These are phyloP conservation scores for Globicephala melas DNA, from an alignment of 2,113 vertebrate species.

Conservation along the genomic window DNA sequence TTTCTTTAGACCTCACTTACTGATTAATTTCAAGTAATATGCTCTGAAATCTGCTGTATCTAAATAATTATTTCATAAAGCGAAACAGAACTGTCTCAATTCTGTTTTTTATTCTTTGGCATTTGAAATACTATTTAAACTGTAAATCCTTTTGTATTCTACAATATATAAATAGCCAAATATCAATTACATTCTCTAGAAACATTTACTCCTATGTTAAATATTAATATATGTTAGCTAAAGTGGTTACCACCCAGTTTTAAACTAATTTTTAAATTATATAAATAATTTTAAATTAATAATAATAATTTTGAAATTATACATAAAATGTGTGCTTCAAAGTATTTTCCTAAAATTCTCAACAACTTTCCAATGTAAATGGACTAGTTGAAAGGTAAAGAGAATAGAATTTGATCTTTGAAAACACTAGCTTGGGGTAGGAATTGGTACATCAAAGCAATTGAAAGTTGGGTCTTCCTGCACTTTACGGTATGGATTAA, in stretches of 20 bases:
- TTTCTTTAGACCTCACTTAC: neutral
- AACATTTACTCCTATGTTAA: neutral
- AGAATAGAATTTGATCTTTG: neutral
- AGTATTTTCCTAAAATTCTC: neutral
- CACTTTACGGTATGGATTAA: neutral
- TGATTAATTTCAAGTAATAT: neutral
- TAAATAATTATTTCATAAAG: neutral
- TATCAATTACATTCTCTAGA: neutral
- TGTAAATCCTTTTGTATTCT: neutral
- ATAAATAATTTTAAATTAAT: no score
- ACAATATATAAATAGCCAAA: neutral
- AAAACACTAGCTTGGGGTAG: neutral
- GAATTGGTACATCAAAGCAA: neutral
- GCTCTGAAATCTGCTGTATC: neutral
- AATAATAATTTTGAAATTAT: neutral
- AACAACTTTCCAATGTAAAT: neutral
- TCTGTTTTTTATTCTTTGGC: neutral
- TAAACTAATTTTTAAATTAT: neutral
- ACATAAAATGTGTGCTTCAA: neutral
- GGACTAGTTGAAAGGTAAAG: neutral
- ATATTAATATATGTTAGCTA: neutral
- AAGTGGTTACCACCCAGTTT: neutral
- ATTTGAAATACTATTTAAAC: conserved; percentile 6
- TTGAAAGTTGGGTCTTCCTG: neutral
- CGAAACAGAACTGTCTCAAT: neutral